A percentile compares a stretch with the other conserved stretches of the same genome.
Conservation (phyloP, 2,888 invertebrate species). For the Amorpha juglandis region DNA sequence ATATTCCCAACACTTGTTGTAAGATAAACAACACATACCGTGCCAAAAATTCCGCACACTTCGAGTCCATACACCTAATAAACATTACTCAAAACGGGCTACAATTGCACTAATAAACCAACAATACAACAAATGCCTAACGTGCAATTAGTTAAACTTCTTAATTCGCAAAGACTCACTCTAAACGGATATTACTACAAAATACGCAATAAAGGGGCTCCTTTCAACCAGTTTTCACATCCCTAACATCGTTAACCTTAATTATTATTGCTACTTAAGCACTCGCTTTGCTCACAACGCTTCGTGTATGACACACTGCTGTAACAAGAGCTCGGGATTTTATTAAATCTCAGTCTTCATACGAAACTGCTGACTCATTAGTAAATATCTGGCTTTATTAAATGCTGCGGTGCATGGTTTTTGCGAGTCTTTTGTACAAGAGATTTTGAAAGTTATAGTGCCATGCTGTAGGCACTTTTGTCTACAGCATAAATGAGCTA, state of each 20-base stretch:
- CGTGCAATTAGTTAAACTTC: conserved; percentile 68
- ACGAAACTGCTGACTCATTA: conserved; percentile 18
- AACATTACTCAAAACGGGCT: not conserved
- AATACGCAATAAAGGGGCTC: conserved; percentile 75
- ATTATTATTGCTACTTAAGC: conserved; percentile 75
- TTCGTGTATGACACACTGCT: conserved; percentile 46
- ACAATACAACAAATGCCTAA: conserved; percentile 43
- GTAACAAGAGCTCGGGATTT: conserved; percentile 32
- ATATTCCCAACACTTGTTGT: too few relatives aligned
- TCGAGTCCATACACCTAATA: not conserved
- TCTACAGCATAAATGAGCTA: too few relatives aligned
- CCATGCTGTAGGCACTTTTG: too few relatives aligned
- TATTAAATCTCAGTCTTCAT: conserved; percentile 21
- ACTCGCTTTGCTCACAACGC: conserved; percentile 49
- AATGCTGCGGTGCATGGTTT: not conserved
- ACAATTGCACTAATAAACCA: conserved; percentile 49
- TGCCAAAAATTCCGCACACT: not conserved
- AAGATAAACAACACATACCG: not conserved
- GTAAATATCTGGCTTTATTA: conserved; percentile 22
- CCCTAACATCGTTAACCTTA: conserved; percentile 71
- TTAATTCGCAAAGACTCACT: conserved; percentile 64
- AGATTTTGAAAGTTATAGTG: not conserved
- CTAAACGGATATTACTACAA: conserved; percentile 71
- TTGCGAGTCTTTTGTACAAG: not conserved
- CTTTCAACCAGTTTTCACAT: conserved; percentile 74